phyloP scores from a whole-genome alignment of 2,113 vertebrate genomes.

The Willisornis vidua region DNA sequence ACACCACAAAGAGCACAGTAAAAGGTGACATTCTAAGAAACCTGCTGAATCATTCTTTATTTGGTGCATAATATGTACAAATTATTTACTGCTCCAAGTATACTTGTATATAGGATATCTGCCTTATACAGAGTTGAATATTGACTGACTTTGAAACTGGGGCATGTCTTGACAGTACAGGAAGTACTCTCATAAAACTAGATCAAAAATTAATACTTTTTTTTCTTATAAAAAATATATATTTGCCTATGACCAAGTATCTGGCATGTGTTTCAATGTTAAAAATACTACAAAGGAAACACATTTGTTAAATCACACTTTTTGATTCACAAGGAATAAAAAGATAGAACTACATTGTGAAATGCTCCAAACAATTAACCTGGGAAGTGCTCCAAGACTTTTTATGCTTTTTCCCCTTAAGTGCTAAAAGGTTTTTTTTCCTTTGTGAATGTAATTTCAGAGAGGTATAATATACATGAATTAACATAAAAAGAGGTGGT shows the following conservation, averaged over 20 bases:
- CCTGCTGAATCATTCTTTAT: not conserved
- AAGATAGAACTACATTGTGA: not conserved
- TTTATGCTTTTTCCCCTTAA: not conserved
- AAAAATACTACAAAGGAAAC: not conserved
- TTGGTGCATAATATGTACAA: not conserved
- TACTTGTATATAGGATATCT: not conserved
- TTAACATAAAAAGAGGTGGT: not conserved
- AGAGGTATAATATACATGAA: not conserved
- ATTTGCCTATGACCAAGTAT: not conserved
- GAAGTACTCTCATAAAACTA: not conserved
- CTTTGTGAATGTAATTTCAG: not conserved
- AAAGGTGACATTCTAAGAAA: not conserved
- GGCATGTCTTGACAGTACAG: not conserved
- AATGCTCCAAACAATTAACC: not conserved
- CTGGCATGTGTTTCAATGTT: not conserved
- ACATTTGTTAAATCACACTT: not conserved
- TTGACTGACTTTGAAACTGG: not conserved
- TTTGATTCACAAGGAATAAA: not conserved
- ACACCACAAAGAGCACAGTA: not conserved
- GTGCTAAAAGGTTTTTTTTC: not conserved
- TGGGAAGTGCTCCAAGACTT: not conserved
- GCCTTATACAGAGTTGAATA: not conserved
- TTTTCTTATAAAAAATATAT: not conserved
- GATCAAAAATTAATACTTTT: not conserved
- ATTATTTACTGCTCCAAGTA: not conserved